phyloP scores from a whole-genome alignment of 2,797 vertebrate species.

The Micropoecilia bifurca region DNA sequence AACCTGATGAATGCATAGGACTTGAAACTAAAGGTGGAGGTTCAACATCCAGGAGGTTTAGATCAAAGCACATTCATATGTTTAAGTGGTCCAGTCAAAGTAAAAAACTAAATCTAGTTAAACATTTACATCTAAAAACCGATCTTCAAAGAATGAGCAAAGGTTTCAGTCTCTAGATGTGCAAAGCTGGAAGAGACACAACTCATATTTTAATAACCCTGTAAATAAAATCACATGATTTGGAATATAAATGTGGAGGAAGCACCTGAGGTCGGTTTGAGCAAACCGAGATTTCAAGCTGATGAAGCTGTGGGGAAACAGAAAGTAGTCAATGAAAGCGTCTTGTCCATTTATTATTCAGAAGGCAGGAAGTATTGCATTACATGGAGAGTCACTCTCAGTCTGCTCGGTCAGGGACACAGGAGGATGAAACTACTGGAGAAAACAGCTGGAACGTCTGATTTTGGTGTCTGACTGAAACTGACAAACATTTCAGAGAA shows the following conservation, averaged over 20 bases:
- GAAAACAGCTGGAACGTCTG: not conserved
- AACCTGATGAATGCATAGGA: not conserved
- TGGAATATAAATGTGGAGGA: not conserved
- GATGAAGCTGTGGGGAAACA: slow-evolving; percentile 31
- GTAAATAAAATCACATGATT: not conserved
- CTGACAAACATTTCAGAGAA: slow-evolving; percentile 8
- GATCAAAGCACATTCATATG: not conserved
- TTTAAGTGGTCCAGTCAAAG: not conserved
- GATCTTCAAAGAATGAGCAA: not conserved
- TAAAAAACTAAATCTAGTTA: not conserved
- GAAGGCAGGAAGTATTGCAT: slow-evolving; percentile 72
- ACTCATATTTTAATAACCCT: not conserved
- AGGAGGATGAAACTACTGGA: not conserved
- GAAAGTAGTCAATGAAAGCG: slow-evolving; percentile 57
- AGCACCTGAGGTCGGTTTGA: slow-evolving; percentile 10
- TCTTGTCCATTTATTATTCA: slow-evolving; percentile 80
- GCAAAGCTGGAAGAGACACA: not conserved
- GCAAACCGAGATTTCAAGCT: slow-evolving; percentile 32
- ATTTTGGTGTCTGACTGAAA: not conserved
- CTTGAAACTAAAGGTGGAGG: not conserved
- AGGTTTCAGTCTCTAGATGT: not conserved
- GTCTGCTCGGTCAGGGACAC: not conserved
- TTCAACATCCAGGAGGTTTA: not conserved
- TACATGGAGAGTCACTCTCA: slow-evolving; percentile 41
- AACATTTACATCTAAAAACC: not conserved